A percentile compares a stretch with the other conserved stretches of the same genome.
Conservation (phyloP, 2,113 vertebrate species). For the Heptranchias perlo region DNA sequence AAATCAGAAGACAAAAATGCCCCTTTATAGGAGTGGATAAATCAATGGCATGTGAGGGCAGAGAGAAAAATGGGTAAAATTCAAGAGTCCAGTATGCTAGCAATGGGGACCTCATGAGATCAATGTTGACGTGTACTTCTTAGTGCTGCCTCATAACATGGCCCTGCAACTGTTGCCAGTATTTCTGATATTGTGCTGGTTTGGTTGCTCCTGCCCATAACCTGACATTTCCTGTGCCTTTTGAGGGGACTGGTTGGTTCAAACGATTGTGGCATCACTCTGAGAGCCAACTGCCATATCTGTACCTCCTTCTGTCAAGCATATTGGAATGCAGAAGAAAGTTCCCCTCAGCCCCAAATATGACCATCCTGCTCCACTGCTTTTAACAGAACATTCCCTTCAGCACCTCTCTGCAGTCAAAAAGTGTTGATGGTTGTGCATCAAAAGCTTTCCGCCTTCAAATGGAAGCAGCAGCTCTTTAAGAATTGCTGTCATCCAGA, state of each 20-base stretch:
- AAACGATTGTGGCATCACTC: neutral
- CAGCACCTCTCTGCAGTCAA: neutral
- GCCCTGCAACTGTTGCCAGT: too few relatives aligned
- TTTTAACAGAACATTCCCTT: neutral
- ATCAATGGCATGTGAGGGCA: too few relatives aligned
- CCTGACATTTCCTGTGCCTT: neutral
- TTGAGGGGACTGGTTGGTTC: neutral
- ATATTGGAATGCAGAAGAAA: neutral
- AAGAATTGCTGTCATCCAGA: neutral
- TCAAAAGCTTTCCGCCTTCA: neutral
- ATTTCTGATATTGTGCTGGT: too few relatives aligned
- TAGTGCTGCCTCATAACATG: too few relatives aligned
- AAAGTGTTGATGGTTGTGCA: neutral
- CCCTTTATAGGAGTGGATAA: too few relatives aligned
- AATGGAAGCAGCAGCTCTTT: neutral
- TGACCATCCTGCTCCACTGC: neutral
- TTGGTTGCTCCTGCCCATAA: neutral
- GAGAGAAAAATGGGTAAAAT: too few relatives aligned
- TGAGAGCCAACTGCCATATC: neutral
- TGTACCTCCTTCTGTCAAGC: neutral
- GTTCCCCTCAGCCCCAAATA: neutral
- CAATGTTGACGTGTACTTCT: too few relatives aligned
- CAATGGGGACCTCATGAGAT: too few relatives aligned
- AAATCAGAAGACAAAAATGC: too few relatives aligned
- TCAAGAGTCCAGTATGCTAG: too few relatives aligned